Evolutionary conservation across 2,797 vertebrate genomes (phyloP).

Genomic region (Smutsia temminckii): DNA sequence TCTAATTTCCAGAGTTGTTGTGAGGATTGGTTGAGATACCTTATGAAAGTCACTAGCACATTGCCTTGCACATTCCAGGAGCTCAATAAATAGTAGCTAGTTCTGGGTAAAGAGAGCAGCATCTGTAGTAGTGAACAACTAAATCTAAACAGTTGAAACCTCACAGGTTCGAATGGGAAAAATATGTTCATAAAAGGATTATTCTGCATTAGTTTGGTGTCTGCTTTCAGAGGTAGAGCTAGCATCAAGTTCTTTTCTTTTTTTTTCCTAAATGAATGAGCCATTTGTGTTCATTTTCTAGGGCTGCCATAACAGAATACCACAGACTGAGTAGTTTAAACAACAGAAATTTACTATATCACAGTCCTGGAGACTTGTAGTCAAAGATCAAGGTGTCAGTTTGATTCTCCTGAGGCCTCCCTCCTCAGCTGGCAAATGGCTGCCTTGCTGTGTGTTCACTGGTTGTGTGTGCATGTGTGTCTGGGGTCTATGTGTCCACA

Average conservation of each 20-base stretch:
- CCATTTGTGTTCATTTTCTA: not conserved
- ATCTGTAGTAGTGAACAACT: not conserved
- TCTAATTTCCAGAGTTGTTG: not conserved
- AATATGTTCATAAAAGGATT: not conserved
- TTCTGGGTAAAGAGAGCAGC: not conserved
- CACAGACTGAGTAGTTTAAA: not conserved
- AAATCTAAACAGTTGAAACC: conserved; percentile 14
- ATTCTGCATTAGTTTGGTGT: not conserved
- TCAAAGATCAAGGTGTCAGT: not conserved
- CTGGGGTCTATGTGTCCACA: not conserved
- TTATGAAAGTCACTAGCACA: not conserved
- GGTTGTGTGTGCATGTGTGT: not conserved
- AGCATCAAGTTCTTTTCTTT: not conserved
- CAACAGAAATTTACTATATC: not conserved
- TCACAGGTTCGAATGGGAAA: not conserved
- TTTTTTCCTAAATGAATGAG: not conserved
- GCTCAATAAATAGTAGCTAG: not conserved
- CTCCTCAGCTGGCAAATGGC: not conserved
- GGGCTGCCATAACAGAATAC: not conserved
- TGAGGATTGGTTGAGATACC: not conserved
- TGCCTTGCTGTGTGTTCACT: not conserved
- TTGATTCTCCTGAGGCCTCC: not conserved
- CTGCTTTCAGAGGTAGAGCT: not conserved
- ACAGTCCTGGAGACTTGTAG: not conserved
- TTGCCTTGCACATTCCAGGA: not conserved